Evolutionary conservation across 1,140 invertebrate genomes (phyloP), one percentile per base, ranked within the genome.

Genomic region (Drosophila punjabiensis): DNA sequence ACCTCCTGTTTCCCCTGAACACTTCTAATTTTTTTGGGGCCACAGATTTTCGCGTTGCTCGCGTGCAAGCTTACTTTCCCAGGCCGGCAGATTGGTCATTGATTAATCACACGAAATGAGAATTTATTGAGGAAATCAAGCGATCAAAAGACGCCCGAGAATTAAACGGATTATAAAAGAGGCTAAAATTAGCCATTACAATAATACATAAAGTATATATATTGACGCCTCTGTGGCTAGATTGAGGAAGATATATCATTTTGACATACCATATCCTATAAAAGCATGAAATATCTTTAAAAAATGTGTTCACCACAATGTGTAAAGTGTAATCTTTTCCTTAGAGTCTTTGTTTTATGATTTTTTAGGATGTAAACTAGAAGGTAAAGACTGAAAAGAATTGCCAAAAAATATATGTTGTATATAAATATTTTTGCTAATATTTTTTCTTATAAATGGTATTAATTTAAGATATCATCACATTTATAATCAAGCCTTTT

Each of bases 21-120:
- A 69, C 59, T 35, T 60, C 52, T 48, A 13, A 53, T 33, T 53
- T 39, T 47, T 35, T 24, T 16, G 14, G 58, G 9, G 20, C 28
- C 18, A 33, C 47, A 7, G n/a, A 30, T 52, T 48, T n/a, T 30
- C n/a, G 39, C 33, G 20, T n/a, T 37, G 55, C 18, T 76, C 32
- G 56, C 55, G 60, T 35, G 48, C 32, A 43, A 39, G 39, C 50
- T 32, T 45, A 13, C 37, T 71, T 74, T 74, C 37, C 55, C 68
- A 62, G 35, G 43, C 55, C 30, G 35, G 50, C 50, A 55, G 65
- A 71, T 71, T 71, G 63, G 64, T 47, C 65, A 58, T 43, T 71
- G 65, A 69, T 71, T 71, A 69, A 71, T 71, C 68, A 56, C 68
- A 71, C 68, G 68, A 69, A 71, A 71, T 69, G 65, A 48, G 68